Percentiles rank a stretch among this genome's conserved stretches.
phyloP scores from a whole-genome alignment of 37 sponge, comb jelly and placozoan genomes.

The Geodia barretti region DNA sequence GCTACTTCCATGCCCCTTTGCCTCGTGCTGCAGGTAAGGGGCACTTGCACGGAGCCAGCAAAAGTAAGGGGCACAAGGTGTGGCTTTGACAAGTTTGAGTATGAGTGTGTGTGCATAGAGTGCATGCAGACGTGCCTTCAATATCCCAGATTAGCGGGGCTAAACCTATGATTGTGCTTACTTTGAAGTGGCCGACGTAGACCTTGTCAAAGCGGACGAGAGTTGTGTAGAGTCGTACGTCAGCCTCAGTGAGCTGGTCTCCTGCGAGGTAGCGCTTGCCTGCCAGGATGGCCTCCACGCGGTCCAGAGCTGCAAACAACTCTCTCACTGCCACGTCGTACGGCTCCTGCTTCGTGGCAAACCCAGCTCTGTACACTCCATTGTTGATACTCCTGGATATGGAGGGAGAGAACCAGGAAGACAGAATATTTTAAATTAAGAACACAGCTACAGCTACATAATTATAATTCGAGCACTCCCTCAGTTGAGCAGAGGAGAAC shows the following conservation, averaged over 20 bases:
- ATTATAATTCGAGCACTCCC: no score
- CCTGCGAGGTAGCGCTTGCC: conserved; percentile 84
- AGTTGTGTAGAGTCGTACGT: conserved; percentile 87
- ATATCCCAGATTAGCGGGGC: no score
- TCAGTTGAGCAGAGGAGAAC: no score
- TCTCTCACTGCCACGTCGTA: conserved; percentile 84
- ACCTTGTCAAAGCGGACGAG: conserved; percentile 90
- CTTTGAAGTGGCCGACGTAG: conserved; percentile 94
- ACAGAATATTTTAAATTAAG: not conserved
- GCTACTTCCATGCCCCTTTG: no score
- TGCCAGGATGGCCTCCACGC: conserved; percentile 80
- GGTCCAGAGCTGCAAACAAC: conserved; percentile 84
- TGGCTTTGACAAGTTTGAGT: no score
- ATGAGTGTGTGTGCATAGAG: no score
- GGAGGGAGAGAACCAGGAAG: not conserved
- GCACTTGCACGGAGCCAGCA: no score
- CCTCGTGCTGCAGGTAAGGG: no score
- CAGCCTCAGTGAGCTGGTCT: conserved; percentile 85
- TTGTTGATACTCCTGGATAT: conserved; percentile 77
- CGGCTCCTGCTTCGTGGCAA: conserved; percentile 88
- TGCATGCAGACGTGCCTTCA: no score
- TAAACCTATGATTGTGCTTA: no score
- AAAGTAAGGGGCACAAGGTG: no score
- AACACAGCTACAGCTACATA: not conserved
- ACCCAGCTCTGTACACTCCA: conserved; percentile 90